Evolutionary conservation across 2,113 vertebrate genomes (phyloP), one percentile per base, ranked within the genome.

Genomic region (Cepphus grylle): DNA sequence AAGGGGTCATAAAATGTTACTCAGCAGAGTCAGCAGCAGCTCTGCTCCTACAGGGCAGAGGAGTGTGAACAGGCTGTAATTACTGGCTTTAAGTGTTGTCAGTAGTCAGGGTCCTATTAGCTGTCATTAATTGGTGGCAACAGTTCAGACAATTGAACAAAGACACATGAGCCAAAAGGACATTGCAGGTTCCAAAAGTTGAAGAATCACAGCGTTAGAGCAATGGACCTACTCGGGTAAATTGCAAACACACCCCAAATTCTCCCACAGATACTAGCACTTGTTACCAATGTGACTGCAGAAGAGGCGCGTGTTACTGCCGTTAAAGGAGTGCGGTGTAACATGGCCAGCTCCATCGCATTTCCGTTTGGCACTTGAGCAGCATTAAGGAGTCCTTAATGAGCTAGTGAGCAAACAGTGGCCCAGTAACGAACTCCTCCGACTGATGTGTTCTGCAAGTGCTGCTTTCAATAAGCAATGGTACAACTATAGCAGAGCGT

Each of bases 61-160:
- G 58, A 83, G 71, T 73, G 82, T 70, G 94, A 92, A 53, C 80
- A 86, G 86, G 62, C 67, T 95, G 93, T 83, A 93, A 95, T 95
- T 93, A 94, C 58, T 81, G 82, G 14, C 88, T 86, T 92, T 53
- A 45, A 82, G 86, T 45, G 86, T 80, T 93, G 79, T 88, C 79
- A 62, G 80, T 88, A 81, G 82, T 73, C 82, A 73, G 91, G 71
- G 91, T 80, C 88, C 79, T 90, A 90, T 92, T 93, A 93, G 59
- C 94, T 77, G 1, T 61, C 74, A 77, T 85, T 97, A 97, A 93
- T 94, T 88, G 86, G 59, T 88, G 67, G 88, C 88, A 90, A 7
- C 40, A 81, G 80, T 83, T 97, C 96, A 95, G 71, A 63, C 67
- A 70, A 32, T 65, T 86, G 70, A 53, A 83, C 67, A 78, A 93